phyloP scores from a whole-genome alignment of 2,888 invertebrate genomes.

The Desoria tigrina region DNA sequence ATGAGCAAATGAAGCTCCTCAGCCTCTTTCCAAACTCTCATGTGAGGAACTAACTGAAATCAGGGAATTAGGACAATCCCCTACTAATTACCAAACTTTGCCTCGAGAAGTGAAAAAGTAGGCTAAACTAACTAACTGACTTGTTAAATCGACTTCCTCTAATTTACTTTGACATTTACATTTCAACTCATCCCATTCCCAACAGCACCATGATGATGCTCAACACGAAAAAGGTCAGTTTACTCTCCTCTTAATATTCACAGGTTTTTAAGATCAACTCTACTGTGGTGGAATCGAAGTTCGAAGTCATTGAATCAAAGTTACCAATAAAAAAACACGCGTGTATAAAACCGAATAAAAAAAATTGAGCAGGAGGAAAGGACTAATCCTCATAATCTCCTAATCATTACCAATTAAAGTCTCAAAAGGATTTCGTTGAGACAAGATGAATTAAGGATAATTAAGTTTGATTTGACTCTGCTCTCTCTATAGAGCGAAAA shows the following conservation, averaged over 20 bases:
- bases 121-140: conserved; percentile 5
- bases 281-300: neutral
- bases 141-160: neutral
- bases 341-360: neutral
- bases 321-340: neutral
- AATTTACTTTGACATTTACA: neutral
- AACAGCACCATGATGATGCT: neutral
- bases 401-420: too few relatives aligned
- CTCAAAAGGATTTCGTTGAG: too few relatives aligned
- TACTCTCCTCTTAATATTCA: neutral
- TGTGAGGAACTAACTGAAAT: neutral
- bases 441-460: too few relatives aligned
- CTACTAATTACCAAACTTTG: conserved; percentile 7
- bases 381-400: too few relatives aligned
- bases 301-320: too few relatives aligned
- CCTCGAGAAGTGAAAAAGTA: neutral
- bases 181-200: neutral
- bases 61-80: neutral
- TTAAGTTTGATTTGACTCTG: too few relatives aligned
- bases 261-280: neutral
- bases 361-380: neutral
- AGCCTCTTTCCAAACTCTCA: too few relatives aligned
- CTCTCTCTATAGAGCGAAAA: too few relatives aligned
- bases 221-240: conserved; percentile 7
- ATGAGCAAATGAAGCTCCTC: too few relatives aligned